A percentile compares a stretch with the other conserved stretches of the same genome.
phyloP scores from a whole-genome alignment of 2,113 vertebrate species.

The Arenaria interpres region DNA sequence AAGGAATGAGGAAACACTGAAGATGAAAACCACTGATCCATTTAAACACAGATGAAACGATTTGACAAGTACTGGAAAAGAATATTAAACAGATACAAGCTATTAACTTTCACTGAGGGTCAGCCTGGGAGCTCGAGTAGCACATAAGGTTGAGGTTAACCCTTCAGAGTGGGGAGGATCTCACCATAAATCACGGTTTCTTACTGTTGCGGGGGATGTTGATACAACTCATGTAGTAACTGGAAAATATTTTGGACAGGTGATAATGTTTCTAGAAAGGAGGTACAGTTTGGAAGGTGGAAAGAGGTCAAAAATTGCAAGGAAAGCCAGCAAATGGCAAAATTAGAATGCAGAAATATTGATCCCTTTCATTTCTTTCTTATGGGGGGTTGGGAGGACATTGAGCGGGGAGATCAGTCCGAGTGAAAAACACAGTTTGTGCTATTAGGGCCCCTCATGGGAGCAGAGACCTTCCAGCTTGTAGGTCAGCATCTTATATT shows the following conservation, averaged over 20 bases:
- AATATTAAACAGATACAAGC: slow-evolving; percentile 52
- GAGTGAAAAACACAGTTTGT: background rate
- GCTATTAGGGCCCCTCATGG: background rate
- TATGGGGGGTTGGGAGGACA: background rate
- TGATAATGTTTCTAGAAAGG: background rate
- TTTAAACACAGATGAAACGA: slow-evolving; percentile 25
- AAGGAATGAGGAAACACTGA: slow-evolving; percentile 33
- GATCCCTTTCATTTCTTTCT: background rate
- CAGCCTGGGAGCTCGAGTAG: background rate
- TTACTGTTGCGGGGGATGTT: background rate
- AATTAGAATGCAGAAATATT: background rate
- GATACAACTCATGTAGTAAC: background rate
- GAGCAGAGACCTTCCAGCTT: background rate
- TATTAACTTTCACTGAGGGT: slow-evolving; percentile 49
- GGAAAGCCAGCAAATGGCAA: background rate
- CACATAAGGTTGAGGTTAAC: slow-evolving; percentile 13
- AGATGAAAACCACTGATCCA: slow-evolving; percentile 31
- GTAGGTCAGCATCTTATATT: background rate
- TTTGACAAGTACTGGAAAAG: background rate
- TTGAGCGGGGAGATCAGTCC: background rate
- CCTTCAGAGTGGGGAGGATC: background rate
- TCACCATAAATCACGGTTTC: background rate
- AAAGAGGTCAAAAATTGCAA: background rate
- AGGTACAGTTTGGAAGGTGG: background rate
- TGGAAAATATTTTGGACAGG: background rate